Evolutionary conservation across 2,888 invertebrate genomes (phyloP).

Genomic region (Notodonta dromedarius): DNA sequence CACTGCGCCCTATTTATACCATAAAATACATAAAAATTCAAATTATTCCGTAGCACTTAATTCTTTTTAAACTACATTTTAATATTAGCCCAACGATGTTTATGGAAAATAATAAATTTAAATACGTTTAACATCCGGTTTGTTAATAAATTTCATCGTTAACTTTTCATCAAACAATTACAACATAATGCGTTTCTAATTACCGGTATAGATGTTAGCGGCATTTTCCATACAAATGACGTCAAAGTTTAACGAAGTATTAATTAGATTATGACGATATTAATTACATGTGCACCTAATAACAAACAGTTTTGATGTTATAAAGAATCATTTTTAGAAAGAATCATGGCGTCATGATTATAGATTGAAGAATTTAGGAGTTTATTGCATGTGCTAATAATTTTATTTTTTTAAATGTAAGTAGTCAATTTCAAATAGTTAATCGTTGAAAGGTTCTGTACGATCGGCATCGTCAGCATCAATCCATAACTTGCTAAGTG

Average conservation of each 20-base stretch:
- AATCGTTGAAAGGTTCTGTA: too few species aligned
- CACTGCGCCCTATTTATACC: neutral
- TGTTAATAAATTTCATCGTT: neutral
- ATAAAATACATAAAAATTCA: neutral
- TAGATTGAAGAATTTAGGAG: too few species aligned
- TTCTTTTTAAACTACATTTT: constrained; percentile 1
- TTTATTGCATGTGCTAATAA: too few species aligned
- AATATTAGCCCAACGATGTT: neutral
- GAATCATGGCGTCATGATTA: too few species aligned
- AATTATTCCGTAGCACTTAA: neutral
- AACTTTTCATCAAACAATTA: neutral
- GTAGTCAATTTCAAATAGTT: too few species aligned
- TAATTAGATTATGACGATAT: constrained; percentile 5
- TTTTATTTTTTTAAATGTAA: too few species aligned
- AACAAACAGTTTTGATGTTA: too few species aligned
- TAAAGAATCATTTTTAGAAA: too few species aligned
- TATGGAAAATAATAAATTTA: constrained; percentile 6
- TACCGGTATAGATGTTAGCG: neutral
- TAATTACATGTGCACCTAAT: neutral
- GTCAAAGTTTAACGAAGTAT: neutral
- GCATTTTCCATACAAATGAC: constrained; percentile 4
- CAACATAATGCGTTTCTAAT: neutral
- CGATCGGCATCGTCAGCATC: too few species aligned
- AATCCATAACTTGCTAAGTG: too few species aligned
- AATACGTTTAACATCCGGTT: neutral